A percentile compares a stretch with the other conserved stretches of the same genome.
These are phyloP conservation scores for Brachypteracias leptosomus DNA, from an alignment of 2,113 vertebrate genomes.

Conservation along the genomic window DNA sequence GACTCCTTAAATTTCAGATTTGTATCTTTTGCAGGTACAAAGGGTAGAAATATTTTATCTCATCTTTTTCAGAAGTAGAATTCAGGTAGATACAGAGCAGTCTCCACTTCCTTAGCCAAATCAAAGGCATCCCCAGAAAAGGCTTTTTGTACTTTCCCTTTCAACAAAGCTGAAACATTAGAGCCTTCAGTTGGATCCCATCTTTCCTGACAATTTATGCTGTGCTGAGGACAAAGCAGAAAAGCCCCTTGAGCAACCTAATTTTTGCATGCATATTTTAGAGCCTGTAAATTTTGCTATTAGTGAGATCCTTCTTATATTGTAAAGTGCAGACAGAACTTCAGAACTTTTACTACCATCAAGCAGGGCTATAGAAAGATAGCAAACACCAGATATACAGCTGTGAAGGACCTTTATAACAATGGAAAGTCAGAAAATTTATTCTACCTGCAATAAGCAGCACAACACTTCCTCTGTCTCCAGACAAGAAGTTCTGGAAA, in stretches of 20 bases:
- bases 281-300: not conserved
- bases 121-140: constrained; percentile 31
- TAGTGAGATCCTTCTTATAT: not conserved
- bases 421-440: not conserved
- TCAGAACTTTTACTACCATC: not conserved
- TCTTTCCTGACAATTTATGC: constrained; percentile 5
- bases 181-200: not conserved
- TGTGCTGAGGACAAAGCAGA: constrained; percentile 20
- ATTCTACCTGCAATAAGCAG: not conserved
- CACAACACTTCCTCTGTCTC: not conserved
- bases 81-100: constrained; percentile 8
- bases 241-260: not conserved
- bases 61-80: constrained; percentile 24
- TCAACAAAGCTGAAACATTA: constrained; percentile 24
- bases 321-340: not conserved
- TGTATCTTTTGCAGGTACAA: constrained; percentile 18
- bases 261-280: not conserved
- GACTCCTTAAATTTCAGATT: constrained; percentile 3
- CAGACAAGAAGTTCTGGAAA: not conserved
- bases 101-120: constrained; percentile 15
- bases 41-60: constrained; percentile 8
- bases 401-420: not conserved
- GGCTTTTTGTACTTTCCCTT: constrained; percentile 5
- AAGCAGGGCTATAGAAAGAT: not conserved
- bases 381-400: not conserved